Evolutionary conservation across 1,140 invertebrate species (phyloP).

Genomic region (Philopotamus ludificatus): DNA sequence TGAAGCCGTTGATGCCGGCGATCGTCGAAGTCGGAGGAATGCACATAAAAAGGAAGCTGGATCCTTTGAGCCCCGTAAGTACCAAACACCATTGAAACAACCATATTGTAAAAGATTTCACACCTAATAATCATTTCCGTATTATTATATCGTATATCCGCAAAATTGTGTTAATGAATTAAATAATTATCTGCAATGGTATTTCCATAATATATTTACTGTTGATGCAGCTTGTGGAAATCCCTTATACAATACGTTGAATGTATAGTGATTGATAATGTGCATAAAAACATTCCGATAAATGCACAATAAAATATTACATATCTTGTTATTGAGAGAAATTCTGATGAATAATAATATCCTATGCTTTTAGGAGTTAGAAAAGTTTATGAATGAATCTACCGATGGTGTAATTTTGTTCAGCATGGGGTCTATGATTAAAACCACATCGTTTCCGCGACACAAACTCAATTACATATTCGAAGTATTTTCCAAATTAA

Average conservation of each 20-base stretch:
- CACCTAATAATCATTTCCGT: neutral
- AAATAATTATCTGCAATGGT: too few species aligned
- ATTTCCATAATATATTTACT: too few species aligned
- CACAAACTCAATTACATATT: conserved; percentile 54
- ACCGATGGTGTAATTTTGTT: conserved; percentile 64
- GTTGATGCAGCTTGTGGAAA: too few species aligned
- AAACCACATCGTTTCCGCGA: conserved; percentile 49
- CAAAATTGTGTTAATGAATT: too few species aligned
- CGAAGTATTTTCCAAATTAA: conserved; percentile 54
- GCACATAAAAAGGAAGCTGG: conserved; percentile 54
- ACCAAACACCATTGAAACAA: neutral
- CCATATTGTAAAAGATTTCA: neutral
- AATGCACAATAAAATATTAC: neutral
- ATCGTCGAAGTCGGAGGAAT: conserved; percentile 59
- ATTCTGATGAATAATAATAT: neutral
- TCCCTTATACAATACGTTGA: too few species aligned
- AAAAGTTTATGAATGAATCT: conserved; percentile 64
- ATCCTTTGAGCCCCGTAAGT: conserved; percentile 53
- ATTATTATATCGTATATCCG: too few species aligned
- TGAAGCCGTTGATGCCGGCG: conserved; percentile 56
- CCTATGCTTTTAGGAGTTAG: conserved; percentile 57
- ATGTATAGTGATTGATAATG: too few species aligned
- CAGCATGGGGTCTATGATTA: conserved; percentile 65
- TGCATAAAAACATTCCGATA: too few species aligned
- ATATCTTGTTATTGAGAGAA: neutral